Conservation (phyloP, 2,113 vertebrate species). For the Anolis carolinensis region DNA sequence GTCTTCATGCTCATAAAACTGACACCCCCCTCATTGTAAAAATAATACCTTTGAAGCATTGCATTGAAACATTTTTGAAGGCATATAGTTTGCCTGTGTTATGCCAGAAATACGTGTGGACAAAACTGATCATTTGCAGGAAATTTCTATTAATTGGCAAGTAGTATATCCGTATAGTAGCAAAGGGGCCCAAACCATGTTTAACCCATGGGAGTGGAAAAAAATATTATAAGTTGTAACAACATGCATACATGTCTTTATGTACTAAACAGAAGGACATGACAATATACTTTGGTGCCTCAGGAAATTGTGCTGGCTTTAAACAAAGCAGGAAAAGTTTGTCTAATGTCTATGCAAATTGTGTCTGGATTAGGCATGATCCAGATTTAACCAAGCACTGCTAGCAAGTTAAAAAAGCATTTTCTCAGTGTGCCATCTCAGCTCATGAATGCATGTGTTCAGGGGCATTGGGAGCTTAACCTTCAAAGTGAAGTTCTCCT, state of each 20-base stretch:
- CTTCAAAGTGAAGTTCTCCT: background rate
- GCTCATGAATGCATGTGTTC: background rate
- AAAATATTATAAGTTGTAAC: no score
- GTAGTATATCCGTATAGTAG: background rate
- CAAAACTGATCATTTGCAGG: background rate
- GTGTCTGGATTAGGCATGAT: background rate
- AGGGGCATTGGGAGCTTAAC: background rate
- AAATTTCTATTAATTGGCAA: background rate
- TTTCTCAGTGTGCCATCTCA: background rate
- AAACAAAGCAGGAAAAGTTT: background rate
- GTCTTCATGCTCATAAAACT: background rate
- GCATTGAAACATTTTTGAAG: background rate
- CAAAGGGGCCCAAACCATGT: background rate
- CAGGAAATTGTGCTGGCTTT: slow-evolving; percentile 14
- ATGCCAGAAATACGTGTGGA: background rate
- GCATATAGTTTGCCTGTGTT: background rate
- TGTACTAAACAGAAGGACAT: background rate
- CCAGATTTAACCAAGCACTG: background rate
- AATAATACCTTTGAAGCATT: background rate
- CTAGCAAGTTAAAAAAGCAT: background rate
- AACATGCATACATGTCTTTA: background rate
- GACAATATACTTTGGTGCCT: background rate
- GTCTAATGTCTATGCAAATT: slow-evolving; percentile 7
- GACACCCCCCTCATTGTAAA: background rate
- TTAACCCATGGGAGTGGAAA: background rate